A percentile compares a stretch with the other conserved stretches of the same genome.
phyloP scores from a whole-genome alignment of 1,140 invertebrate genomes.

The Lordiphosa mommai region DNA sequence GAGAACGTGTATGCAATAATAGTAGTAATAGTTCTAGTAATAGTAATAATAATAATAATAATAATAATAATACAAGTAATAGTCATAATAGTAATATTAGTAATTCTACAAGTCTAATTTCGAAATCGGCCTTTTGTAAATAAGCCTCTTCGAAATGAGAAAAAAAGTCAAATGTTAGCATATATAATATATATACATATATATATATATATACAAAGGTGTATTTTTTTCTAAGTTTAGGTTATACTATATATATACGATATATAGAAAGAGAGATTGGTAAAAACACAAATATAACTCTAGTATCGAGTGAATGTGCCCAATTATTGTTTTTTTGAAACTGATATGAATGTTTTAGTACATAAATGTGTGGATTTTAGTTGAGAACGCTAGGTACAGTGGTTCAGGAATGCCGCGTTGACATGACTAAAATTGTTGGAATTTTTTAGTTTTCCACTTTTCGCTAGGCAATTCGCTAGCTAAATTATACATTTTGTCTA shows the following conservation, averaged over 20 bases:
- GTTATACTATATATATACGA: slow-evolving; percentile 6
- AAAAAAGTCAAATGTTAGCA: slow-evolving; percentile 69
- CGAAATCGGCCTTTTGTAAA: slow-evolving; percentile 77
- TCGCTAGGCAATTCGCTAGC: too few species aligned
- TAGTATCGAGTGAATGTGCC: too few species aligned
- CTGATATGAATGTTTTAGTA: too few species aligned
- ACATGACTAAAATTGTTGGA: too few species aligned
- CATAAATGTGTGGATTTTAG: too few species aligned
- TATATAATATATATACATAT: slow-evolving; percentile 26
- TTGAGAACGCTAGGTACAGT: too few species aligned
- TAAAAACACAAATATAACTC: slow-evolving; percentile 1
- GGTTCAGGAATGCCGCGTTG: too few species aligned
- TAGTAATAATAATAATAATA: slow-evolving; percentile 54
- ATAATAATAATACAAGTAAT: slow-evolving; percentile 25
- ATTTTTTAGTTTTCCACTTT: too few species aligned
- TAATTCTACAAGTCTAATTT: slow-evolving; percentile 75
- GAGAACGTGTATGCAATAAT: slow-evolving; percentile 79
- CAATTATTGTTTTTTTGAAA: too few species aligned
- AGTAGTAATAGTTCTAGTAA: slow-evolving; percentile 67
- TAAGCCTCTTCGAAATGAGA: slow-evolving; percentile 72
- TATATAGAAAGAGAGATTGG: background rate
- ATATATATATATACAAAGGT: slow-evolving; percentile 27
- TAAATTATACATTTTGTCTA: too few species aligned
- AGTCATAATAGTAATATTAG: slow-evolving; percentile 69
- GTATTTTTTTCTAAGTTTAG: slow-evolving; percentile 34